Conservation (phyloP, 1,140 invertebrate genomes). For the Coptotermes formosanus region DNA sequence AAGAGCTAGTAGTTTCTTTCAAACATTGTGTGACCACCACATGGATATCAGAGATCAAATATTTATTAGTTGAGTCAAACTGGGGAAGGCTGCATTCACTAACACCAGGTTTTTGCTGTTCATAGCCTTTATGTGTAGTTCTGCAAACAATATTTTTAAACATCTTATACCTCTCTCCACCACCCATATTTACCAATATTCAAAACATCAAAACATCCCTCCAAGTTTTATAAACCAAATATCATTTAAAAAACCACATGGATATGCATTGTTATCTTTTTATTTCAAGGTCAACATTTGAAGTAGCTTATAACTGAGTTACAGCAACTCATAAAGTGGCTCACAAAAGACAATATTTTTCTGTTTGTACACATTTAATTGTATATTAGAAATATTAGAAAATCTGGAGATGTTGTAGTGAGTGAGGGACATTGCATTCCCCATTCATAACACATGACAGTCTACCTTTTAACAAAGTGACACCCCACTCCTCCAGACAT, state of each 20-base stretch:
- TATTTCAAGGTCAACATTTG: not conserved
- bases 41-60: too few relatives aligned
- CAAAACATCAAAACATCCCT: too few relatives aligned
- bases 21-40: not conserved
- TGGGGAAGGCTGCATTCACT: too few relatives aligned
- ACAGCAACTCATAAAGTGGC: not conserved
- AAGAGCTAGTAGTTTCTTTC: not conserved
- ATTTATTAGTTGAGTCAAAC: too few relatives aligned
- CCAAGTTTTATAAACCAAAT: too few relatives aligned
- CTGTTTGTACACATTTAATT: not conserved
- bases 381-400: not conserved
- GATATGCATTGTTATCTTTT: not conserved
- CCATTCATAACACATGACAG: not conserved
- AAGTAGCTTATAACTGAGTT: not conserved
- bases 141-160: too few relatives aligned
- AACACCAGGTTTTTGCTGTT: too few relatives aligned
- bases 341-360: not conserved
- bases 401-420: not conserved
- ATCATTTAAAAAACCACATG: too few relatives aligned
- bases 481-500: not conserved
- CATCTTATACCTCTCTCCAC: too few relatives aligned
- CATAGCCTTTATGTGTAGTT: too few relatives aligned
- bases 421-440: not conserved
- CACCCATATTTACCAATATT: too few relatives aligned
- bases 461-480: not conserved